phyloP scores from a whole-genome alignment of 2,888 invertebrate genomes.

The Metalampra italica region DNA sequence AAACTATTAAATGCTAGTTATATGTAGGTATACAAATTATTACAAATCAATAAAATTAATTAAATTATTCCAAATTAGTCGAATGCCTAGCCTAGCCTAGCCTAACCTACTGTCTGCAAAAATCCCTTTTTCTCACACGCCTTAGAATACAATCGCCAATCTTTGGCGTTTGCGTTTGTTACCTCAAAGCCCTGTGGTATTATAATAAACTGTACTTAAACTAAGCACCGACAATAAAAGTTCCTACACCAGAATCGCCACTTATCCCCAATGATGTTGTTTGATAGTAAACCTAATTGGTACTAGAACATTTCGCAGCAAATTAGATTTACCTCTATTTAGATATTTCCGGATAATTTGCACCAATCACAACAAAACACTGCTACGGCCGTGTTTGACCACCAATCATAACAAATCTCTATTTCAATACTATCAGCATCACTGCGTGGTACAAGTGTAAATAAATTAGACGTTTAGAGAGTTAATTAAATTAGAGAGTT shows the following conservation, averaged over 20 bases:
- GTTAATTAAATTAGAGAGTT: no score
- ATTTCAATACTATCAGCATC: constrained; percentile 9
- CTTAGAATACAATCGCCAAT: no score
- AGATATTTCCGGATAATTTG: neutral
- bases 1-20: no score
- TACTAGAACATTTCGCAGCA: neutral
- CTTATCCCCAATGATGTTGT: neutral
- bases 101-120: no score
- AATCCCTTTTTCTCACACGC: no score
- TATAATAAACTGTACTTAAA: no score
- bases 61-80: no score
- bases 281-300: neutral
- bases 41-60: no score
- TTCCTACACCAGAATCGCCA: neutral
- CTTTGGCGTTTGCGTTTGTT: no score
- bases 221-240: neutral
- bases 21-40: no score
- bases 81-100: no score
- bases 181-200: no score
- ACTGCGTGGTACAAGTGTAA: neutral
- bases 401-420: constrained; percentile 9
- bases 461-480: neutral
- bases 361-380: constrained; percentile 1
- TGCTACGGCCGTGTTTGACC: neutral
- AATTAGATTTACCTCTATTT: neutral